Evolutionary conservation across 2,888 invertebrate genomes (phyloP).

Genomic region (Philonicus albiceps): DNA sequence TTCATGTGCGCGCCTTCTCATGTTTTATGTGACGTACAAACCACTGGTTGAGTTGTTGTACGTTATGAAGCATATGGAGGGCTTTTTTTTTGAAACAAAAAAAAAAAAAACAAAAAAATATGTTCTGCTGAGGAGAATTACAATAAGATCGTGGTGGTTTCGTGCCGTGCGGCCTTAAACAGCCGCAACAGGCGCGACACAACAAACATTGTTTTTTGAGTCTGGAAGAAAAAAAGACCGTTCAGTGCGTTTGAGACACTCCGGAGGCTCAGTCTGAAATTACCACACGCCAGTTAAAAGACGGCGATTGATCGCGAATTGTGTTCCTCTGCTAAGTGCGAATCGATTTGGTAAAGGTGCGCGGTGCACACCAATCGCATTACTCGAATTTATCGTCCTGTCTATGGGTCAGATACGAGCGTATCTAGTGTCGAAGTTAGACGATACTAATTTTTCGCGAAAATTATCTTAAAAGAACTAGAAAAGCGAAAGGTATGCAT

Average conservation of each 20-base stretch:
- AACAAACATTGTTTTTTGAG: conserved; percentile 34
- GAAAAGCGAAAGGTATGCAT: not conserved
- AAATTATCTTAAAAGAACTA: not conserved
- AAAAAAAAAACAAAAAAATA: too few species aligned
- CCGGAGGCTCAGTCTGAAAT: conserved; percentile 26
- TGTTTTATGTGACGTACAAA: not conserved
- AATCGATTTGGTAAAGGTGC: conserved; percentile 8
- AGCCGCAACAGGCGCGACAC: not conserved
- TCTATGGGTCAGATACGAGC: not conserved
- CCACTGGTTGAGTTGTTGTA: not conserved
- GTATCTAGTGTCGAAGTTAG: not conserved
- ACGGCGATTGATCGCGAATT: conserved; percentile 30
- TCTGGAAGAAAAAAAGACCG: conserved; percentile 29
- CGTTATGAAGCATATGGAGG: not conserved
- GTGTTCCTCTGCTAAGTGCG: conserved; percentile 1
- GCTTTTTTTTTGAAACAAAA: too few species aligned
- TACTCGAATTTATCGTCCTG: not conserved
- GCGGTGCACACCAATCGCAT: not conserved
- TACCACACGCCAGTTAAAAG: conserved; percentile 21
- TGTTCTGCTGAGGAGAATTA: conserved; percentile 2
- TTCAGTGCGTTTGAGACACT: conserved; percentile 36
- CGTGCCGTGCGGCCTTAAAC: not conserved
- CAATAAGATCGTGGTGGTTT: not conserved
- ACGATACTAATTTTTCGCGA: not conserved
- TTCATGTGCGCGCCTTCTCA: conserved; percentile 12